Evolutionary conservation across 2,113 vertebrate species (phyloP), one percentile per base, ranked within the genome.

Genomic region (Aleadryas rufinucha): DNA sequence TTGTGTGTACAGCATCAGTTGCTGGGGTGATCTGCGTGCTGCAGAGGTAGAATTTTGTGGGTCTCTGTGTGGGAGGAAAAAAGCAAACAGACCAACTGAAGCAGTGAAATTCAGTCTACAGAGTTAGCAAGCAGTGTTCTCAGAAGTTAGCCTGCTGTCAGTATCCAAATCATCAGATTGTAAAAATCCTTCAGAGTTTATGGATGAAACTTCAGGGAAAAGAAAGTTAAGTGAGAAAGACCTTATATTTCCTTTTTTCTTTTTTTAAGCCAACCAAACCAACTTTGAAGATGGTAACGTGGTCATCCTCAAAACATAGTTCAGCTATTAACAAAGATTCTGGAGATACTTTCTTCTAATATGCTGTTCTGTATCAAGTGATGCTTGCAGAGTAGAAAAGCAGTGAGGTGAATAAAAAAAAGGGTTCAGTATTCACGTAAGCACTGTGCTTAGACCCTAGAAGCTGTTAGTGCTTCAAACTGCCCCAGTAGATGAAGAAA

Each of bases 311-410:
- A 45, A 81, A 84, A 39, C 6, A 3, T 27, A 33, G 8, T 47
- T 66, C 3, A 17, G 6, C 31, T 77, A 2, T 74, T 69, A 53
- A 14, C 6, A 60, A 60, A 60, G 35, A 27, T 69, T 41, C 33
- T 61, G 37, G 52, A 77, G 39, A 12, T 76, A 26, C 1, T 86
- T 92, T 50, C 19, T 70, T 85, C 4, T 72, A 23, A 57, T 64
- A 11, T 3, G 4, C 6, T 69, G 1, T 23, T 92, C 18, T 6
- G 2, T 8, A 3, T 39, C 53, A 7, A 19, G 4, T 66, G 16
- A 12, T 76, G 20, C 16, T 75, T 80, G 59, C 45, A 74, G 49
- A 69, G 60, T 31, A 60, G 23, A 20, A 57, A 18, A 0, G 3
- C 39, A 69, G 16, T 54, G 47, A 84, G 35, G 10, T 31, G 60